Base-by-base conservation (phyloP, 2,888 invertebrate species). In the Crossocerus cetratus region DNA sequence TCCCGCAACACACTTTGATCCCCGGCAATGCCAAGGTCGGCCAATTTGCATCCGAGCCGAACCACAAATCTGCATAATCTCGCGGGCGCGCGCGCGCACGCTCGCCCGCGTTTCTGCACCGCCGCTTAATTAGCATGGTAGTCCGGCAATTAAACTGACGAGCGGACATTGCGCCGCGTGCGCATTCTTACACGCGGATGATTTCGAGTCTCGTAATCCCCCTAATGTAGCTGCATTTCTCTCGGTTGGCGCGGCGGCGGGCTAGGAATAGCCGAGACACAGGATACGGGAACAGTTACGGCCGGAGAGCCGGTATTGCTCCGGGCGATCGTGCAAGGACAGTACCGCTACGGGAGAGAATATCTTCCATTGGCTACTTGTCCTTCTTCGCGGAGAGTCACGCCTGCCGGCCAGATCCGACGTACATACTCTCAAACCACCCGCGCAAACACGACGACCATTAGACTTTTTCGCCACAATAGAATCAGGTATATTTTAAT, bases 281-380 rank as follows among this genome's bases (percentile, higher is more conserved):
- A 83, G 85, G 85, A 85, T 85, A 84, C 81, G 83, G 78, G 80
- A 84, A 84, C 82, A 83, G 83, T 84, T 84, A 84, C 74, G 72
- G 77, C 74, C 72, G 70, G 63, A 71, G 49, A 49, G 81, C 81
- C 78, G 77, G 81, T 77, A 80, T 72, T 71, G 84, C 86, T 80
- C 78, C 77, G 80, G 85, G 86, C 83, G 83, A 83, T 83, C 83
- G 80, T 78, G 84, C 85, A 85, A 86, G 85, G 86, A 86, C 85
- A 82, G 85, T 86, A 84, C 86, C 85, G 86, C 86, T 86, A 86
- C 77, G 67, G 81, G 82, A 81, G 76, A 74, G 69, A 75, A 80
- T 82, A 77, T 32, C 32, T 80, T 75, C 72, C 74, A 77, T 67
- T 69, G 70, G 66, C 63, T 49, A 72, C 71, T 77, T 78, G 74